Evolutionary conservation across 1,140 invertebrate genomes (phyloP), one percentile per base, ranked within the genome.

Genomic region (Drosophila triauraria): DNA sequence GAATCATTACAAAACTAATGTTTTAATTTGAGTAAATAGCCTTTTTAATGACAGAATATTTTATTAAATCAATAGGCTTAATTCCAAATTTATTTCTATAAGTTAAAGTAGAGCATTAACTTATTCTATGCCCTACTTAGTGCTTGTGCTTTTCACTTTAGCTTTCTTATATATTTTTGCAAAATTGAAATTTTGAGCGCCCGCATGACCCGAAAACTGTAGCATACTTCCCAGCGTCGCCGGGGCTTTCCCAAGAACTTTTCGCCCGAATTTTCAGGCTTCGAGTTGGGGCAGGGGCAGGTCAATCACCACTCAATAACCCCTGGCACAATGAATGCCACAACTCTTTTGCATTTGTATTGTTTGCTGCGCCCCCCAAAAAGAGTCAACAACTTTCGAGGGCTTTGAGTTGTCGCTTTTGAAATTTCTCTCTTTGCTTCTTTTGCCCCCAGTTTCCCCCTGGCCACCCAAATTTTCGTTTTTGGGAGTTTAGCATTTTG

Each of bases 291-390:
- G 35, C 23, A 53, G 42, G 51, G 50, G 30, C 62, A 65, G 83
- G 79, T 87, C 83, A 87, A 87, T 86, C 79, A 70, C 84, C 80
- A 83, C 71, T 72, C 77, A 80, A 75, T 80, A 72, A 80, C 70
- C 78, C 25, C 44, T 54, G 20, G 40, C 42, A 58, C 63, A 54
- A 86, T 76, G 75, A 77, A 43, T 67, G 53, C 47, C 57, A 42
- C 58, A 83, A 75, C 80, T 78, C 74, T 72, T 86, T 56, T 60
- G 51, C 47, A 62, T 78, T 48, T 80, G 43, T 69, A 46, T 43
- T 62, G 42, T 50, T 71, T 69, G 68, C 40, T 48, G 35, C 20
- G 20, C 13, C 64, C 32, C 32, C 57, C 43, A 54, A 54, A 54
- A 59, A 71, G 69, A 72, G 67, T 72, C 69, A 72, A 72, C 53